Evolutionary conservation across 53 echinoderm and acorn worm species (phyloP).

Genomic region (Mesocentrotus franciscanus): DNA sequence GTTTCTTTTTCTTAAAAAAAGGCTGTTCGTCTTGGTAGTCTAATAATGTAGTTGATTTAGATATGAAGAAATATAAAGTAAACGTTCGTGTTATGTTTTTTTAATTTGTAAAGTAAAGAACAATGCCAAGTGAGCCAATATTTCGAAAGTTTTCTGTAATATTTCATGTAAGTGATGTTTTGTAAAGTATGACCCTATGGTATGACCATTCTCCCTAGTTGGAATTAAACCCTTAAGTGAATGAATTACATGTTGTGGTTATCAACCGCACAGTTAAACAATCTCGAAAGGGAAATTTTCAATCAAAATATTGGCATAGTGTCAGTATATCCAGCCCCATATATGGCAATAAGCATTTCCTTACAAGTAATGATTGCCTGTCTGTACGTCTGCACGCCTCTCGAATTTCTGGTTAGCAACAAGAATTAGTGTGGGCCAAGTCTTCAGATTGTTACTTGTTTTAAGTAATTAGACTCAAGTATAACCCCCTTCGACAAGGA

Average conservation of each 20-base stretch:
- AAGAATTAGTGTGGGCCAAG: neutral
- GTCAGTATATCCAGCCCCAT: neutral
- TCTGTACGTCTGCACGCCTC: neutral
- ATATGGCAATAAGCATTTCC: conserved; percentile 28
- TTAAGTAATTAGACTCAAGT: neutral
- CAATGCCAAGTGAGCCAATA: no score
- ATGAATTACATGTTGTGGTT: neutral
- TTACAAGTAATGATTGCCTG: neutral
- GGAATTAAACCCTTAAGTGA: no score
- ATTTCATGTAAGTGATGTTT: no score
- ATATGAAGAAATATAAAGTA: no score
- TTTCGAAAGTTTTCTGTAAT: no score
- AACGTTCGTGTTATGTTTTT: no score
- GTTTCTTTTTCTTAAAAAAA: no score
- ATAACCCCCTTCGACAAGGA: neutral
- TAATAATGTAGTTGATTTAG: no score
- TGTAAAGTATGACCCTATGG: no score
- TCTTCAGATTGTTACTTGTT: neutral
- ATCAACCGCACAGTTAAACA: conserved; percentile 24
- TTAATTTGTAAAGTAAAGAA: no score
- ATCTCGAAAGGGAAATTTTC: conserved; percentile 28
- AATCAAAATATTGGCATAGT: conserved; percentile 32
- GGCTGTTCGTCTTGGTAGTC: no score
- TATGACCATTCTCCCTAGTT: no score
- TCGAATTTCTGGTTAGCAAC: neutral